Evolutionary conservation across 2,113 vertebrate genomes (phyloP).

Genomic region (Cyphomyrus plagiostoma): DNA sequence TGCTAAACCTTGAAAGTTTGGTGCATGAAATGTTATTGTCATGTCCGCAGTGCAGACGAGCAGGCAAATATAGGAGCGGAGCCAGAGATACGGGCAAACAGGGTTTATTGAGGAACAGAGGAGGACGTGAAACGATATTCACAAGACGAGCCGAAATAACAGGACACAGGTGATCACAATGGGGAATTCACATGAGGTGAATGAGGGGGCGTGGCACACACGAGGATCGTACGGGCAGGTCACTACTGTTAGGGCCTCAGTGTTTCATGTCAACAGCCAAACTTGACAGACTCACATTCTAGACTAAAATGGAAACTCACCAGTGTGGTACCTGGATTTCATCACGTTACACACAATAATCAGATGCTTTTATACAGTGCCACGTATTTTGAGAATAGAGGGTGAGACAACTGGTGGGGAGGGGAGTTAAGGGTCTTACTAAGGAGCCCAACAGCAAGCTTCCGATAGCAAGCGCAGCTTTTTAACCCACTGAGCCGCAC

Average conservation of each 20-base stretch:
- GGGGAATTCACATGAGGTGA: no score
- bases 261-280: background rate
- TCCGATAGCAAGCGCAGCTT: background rate
- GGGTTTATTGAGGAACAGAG: no score
- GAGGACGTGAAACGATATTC: no score
- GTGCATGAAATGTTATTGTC: constrained; percentile 7
- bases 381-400: background rate
- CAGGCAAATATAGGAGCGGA: no score
- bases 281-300: constrained; percentile 15
- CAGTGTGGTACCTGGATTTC: background rate
- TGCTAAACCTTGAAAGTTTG: constrained; percentile 37
- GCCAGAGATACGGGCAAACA: no score
- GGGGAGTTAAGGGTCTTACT: background rate
- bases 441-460: background rate
- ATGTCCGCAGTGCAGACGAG: no score
- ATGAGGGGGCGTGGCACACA: no score
- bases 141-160: no score
- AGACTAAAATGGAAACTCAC: background rate
- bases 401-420: background rate
- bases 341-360: background rate
- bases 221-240: no score
- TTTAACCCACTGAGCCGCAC: no score
- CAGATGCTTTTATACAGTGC: background rate
- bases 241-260: background rate
- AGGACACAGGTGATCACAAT: no score